Evolutionary conservation across 2,797 vertebrate genomes (phyloP), one percentile per base, ranked within the genome.

Genomic region (Oophaga sylvatica): DNA sequence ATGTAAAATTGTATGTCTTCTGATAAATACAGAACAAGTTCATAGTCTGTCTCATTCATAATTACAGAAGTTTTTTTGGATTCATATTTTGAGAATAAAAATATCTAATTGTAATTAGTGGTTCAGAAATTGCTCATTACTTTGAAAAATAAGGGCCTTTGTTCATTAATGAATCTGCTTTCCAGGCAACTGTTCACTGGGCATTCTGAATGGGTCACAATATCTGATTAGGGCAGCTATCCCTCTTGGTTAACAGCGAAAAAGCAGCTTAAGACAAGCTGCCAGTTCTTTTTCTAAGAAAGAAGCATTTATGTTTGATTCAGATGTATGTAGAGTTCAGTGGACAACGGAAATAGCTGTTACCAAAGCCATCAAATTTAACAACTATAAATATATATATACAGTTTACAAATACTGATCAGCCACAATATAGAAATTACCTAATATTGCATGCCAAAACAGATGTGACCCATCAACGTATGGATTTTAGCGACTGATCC

Each of bases 161-260:
- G 89, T 90, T 86, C 89, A 93, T 90, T 90, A 89, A 93, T 90
- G 91, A 94, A 90, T 90, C 75, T 88, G 84, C 86, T 91, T 92
- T 92, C 92, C 83, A 91, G 93, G 91, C 87, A 91, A 85, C 62
- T 92, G 48, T 90, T 93, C 76, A 80, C 87, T 92, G 84, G 93
- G 88, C 86, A 93, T 90, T 91, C 90, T 91, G 91, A 92, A 92
- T 92, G 91, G 91, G 90, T 88, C 93, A 93, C 90, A 62, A 53
- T 88, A 89, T 91, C 84, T 91, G 89, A 91, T 91, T 93, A 92
- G 89, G 86, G 90, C 48, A 90, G 83, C 89, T 89, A 89, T 87
- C 65, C 83, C 59, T 92, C 90, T 90, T 86, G 85, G 92, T 87
- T 81, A 85, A 59, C 75, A 70, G 85, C 67, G 81, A 84, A 80